Evolutionary conservation across 2,797 vertebrate species (phyloP).

Genomic region (Argyrosomus regius): DNA sequence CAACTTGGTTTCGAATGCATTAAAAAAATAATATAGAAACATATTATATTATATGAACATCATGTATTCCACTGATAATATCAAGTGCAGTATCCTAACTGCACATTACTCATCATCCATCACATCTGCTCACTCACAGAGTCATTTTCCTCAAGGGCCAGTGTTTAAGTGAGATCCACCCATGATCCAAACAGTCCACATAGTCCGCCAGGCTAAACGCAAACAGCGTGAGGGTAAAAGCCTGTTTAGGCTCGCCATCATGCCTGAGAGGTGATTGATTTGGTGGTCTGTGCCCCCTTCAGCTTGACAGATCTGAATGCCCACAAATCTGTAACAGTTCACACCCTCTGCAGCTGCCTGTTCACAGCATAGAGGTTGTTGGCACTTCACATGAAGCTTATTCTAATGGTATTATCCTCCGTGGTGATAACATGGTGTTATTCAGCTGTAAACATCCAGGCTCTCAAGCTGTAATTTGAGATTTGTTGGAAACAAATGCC

Average conservation of each 20-base stretch:
- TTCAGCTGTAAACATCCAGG: conserved; percentile 8
- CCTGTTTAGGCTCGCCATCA: not conserved
- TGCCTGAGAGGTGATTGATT: conserved; percentile 46
- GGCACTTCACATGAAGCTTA: conserved; percentile 5
- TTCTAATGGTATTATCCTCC: not conserved
- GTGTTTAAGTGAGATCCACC: conserved; percentile 1
- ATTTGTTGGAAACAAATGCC: not conserved
- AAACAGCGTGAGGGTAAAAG: conserved; percentile 28
- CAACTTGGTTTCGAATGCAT: not conserved
- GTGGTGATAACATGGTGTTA: not conserved
- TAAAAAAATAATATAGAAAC: not conserved
- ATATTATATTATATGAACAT: not conserved
- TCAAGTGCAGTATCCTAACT: not conserved
- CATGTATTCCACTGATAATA: not conserved
- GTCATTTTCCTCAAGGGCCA: not conserved
- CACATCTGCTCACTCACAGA: conserved; percentile 7
- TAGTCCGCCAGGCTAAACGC: conserved; percentile 33
- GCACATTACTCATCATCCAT: not conserved
- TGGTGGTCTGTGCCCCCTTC: conserved; percentile 32
- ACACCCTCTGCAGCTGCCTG: conserved; percentile 32
- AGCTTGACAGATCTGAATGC: conserved; percentile 41
- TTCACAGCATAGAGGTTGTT: conserved; percentile 2
- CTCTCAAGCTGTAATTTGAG: not conserved
- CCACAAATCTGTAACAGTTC: conserved; percentile 41
- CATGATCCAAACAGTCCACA: not conserved